These are phyloP conservation scores for Physeter macrocephalus DNA, from an alignment of 2,113 vertebrate genomes.

Conservation along the genomic window DNA sequence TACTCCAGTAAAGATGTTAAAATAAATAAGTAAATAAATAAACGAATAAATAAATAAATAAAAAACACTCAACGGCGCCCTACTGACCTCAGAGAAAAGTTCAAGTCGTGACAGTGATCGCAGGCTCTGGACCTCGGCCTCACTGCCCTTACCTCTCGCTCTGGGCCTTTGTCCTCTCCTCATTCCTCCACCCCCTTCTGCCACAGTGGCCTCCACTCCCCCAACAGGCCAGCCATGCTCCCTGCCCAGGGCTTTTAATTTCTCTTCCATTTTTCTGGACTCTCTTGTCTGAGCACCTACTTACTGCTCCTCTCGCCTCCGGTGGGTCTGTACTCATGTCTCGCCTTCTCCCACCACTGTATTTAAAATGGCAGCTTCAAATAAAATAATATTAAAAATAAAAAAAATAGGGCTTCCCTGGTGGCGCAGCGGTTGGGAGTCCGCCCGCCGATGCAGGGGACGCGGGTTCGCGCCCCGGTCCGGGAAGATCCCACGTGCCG, in stretches of 20 bases:
- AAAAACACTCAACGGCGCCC: neutral
- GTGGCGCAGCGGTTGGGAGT: too few species aligned
- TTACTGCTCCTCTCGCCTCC: fast-evolving
- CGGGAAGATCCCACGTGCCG: too few species aligned
- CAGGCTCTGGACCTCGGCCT: neutral
- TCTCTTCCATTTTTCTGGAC: neutral
- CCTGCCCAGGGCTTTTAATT: neutral
- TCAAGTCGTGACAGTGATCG: neutral
- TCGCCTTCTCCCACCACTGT: fast-evolving
- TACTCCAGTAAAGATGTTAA: too few species aligned
- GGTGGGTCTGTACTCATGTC: neutral
- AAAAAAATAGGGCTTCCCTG: too few species aligned
- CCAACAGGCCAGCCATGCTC: neutral
- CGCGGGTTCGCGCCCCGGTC: too few species aligned
- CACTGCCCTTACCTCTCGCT: neutral
- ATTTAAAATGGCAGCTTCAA: neutral
- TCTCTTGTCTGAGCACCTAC: neutral
- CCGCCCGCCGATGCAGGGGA: too few species aligned
- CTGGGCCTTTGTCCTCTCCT: neutral
- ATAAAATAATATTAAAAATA: too few species aligned
- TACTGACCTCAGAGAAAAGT: neutral
- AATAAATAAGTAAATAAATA: too few species aligned
- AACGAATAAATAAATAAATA: too few species aligned
- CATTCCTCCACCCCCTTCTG: neutral
- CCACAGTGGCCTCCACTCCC: neutral